Base-by-base conservation (phyloP, 2,888 invertebrate genomes). In the Xanthia icteritia region DNA sequence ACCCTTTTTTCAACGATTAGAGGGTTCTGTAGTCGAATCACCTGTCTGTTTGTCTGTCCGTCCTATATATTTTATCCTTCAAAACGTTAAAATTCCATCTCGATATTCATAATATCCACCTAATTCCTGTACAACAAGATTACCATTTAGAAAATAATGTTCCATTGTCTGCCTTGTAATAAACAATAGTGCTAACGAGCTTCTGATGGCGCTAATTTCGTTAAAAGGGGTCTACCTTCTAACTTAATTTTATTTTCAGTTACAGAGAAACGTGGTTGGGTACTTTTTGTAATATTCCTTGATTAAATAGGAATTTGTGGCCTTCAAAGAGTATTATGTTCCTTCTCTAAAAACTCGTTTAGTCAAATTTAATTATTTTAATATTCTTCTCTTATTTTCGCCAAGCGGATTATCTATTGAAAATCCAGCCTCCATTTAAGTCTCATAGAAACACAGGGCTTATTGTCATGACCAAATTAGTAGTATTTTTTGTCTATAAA, bases 101-200 rank as follows among this genome's bases (percentile, higher is more conserved):
- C 0, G 23, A 9, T 36, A 31, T n/a, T 63, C 17, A 6, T 17
- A 42, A 2, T 51, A 5, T 6, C 27, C 15, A 45, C 6, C 23
- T 31, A 48, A n/a, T 61, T 39, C 15, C 17, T 15, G 5, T 48
- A 51, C 6, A 80, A 45, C 45, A 31, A 63, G 27, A 42, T 64
- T n/a, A 75, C 13, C 36, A 76, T 66, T 79, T 11, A 60, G n/a
- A 51, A 61, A 80, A 68, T 51, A 69, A 64, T 45, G 11, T 61
- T 58, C 58, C 68, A 51, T 79, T 72, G 67, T 80, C 39, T 54
- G 15, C 15, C 27, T 4, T 15, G 42, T 71, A 65, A 73, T 76
- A 73, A 79, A 76, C 66, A 83, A 70, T 79, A 73, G 71, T 77
- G 54, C 74, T 84, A 84, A 84, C 81, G 83, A 84, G 84, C 58